Base-by-base conservation (phyloP, 1,140 invertebrate species). In the Heliconius eleuchia region DNA sequence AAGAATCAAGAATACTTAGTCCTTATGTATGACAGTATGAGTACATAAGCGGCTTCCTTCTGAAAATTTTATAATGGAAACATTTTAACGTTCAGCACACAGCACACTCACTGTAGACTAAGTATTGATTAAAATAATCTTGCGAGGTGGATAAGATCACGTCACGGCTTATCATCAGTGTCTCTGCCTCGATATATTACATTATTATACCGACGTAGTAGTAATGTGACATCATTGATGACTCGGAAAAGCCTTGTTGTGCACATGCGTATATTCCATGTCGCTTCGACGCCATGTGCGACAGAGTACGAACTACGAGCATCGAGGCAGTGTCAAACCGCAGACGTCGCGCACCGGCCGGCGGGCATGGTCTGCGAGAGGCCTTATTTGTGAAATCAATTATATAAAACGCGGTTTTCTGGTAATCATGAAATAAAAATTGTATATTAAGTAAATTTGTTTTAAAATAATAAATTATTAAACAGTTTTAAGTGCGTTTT, bases 201-300 rank as follows among this genome's bases (percentile, higher is more conserved):
- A 71, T 57, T 39, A 66, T 72, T 30, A 34, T 55, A 57, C 46
- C 55, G 74, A 42, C 74, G 80, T 87, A 82, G 83, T 84, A 84
- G 79, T 76, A 34, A 80, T 74, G 84, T 87, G 83, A 89, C 87
- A 87, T 90, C 84, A 87, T 72, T 81, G 80, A 81, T 80, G 83
- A 82, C 82, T 88, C 78, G 86, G 86, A 88, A 90, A 91, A 91
- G 73, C 84, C 82, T 83, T 82, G 84, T 85, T 82, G 80, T 83
- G 90, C 90, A 88, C 90, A 91, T 92, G 91, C 91, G 91, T 91
- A 84, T 85, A 88, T 86, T 85, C 83, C 85, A 86, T 84, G 87
- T 87, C 83, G 74, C 74, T 82, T 73, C 81, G 80, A 66, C 78
- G 83, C 78, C 79, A 74, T 76, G 85, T 75, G 78, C 84, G 83